Percentiles rank a stretch among this genome's conserved stretches.
These are phyloP conservation scores for Halcyon chelicuti DNA, from an alignment of 2,797 vertebrate genomes.

Conservation along the genomic window DNA sequence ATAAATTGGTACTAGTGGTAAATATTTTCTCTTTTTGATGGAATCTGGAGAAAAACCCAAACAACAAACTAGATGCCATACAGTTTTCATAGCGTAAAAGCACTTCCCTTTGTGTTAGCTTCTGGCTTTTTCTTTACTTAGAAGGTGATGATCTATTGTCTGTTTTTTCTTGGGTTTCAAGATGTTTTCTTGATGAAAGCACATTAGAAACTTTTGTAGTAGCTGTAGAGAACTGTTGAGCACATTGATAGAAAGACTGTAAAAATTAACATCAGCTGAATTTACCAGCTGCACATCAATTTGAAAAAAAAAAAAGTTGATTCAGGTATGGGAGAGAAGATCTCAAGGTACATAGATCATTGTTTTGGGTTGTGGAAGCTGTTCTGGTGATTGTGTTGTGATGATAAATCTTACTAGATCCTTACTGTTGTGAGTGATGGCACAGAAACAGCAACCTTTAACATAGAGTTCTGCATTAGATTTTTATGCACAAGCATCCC, in stretches of 20 bases:
- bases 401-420: background rate
- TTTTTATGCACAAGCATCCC: background rate
- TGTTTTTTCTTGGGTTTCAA: background rate
- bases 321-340: background rate
- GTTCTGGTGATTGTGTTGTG: background rate
- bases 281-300: background rate
- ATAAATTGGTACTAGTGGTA: background rate
- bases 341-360: rapidly evolving
- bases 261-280: background rate
- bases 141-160: background rate
- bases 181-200: background rate
- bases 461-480: background rate
- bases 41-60: background rate
- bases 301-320: background rate
- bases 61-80: background rate
- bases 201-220: background rate
- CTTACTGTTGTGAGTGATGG: background rate
- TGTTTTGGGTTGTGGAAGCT: background rate
- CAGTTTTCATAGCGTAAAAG: background rate
- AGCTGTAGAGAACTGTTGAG: background rate
- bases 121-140: background rate
- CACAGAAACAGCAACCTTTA: background rate
- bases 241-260: background rate
- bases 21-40: background rate
- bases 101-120: background rate